These are phyloP conservation scores for Ophioninae sp. DNA, from an alignment of 2,888 invertebrate genomes.

Conservation along the genomic window DNA sequence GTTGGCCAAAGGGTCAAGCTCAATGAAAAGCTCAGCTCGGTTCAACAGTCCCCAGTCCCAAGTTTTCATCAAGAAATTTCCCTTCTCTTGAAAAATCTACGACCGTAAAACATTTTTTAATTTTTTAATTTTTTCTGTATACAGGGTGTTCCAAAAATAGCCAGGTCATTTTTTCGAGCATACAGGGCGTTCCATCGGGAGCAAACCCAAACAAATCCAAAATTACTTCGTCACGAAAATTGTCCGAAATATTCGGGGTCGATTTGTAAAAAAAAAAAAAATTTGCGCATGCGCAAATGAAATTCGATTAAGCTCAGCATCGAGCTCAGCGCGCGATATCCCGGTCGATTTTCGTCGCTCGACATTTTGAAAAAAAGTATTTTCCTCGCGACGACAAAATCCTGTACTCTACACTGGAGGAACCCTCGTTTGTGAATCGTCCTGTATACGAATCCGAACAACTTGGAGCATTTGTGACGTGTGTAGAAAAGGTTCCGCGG, in stretches of 20 bases:
- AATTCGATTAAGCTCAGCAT: background rate
- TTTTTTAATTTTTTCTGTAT: background rate
- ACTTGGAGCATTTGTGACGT: conserved; percentile 18
- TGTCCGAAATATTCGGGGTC: background rate
- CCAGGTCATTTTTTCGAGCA: background rate
- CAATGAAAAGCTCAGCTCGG: conserved; percentile 18
- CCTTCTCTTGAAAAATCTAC: too few species aligned
- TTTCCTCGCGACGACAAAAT: too few species aligned
- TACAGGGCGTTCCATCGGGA: background rate
- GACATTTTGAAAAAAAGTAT: too few species aligned
- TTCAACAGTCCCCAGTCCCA: background rate
- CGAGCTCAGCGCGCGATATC: background rate
- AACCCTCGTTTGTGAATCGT: background rate
- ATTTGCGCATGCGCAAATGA: background rate
- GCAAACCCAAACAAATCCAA: background rate
- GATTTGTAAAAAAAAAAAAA: background rate
- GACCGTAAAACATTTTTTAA: too few species aligned
- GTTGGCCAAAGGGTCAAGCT: conserved; percentile 57
- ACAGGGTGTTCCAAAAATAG: background rate
- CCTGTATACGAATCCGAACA: background rate
- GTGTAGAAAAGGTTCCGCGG: conserved; percentile 23
- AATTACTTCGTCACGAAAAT: background rate
- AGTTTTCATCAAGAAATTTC: too few species aligned
- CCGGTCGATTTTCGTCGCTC: background rate
- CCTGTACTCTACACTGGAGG: background rate